Evolutionary conservation across 2,888 invertebrate genomes (phyloP), one percentile per base, ranked within the genome.

Genomic region (Sinotaia quadrata): DNA sequence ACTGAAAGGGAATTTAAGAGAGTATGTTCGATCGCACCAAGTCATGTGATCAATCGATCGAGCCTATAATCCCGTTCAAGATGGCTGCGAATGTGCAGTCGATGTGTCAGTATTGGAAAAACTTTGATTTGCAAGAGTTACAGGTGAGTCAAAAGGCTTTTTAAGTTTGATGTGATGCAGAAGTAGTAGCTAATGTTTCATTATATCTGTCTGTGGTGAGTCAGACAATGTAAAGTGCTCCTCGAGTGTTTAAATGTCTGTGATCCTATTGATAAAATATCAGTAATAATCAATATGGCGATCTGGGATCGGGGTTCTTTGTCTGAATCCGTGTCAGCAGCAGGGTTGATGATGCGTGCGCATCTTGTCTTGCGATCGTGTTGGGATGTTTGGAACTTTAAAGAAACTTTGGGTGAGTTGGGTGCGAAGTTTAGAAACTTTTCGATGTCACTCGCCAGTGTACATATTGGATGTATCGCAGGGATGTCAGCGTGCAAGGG

Each of bases 81-180:
- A 89, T 89, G 89, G 88, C 88, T 88, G 88, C 88, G 81, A 87
- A 86, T 84, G 82, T 88, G 85, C 88, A 88, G 88, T 86, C 88
- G 83, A 87, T 88, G 87, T 82, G 82, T 82, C 87, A 88, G 80
- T 88, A 86, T 84, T 89, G 89, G 88, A 88, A 87, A 86, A 85
- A 86, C 77, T 88, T 89, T 80, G 86, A 89, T 84, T 83, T 89
- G 77, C 85, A 84, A 78, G 86, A 87, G 78, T 78, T 89, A 77
- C 89, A 89, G 88, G 89, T 88, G 83, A 79, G 73, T 71, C 67
- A 41, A 27, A 57, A 59, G 44, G 29, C 15, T 10, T 33, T 66
- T 54, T 34, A 15, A 36, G 31, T 21, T 18, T 44, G 37, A 58
- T 57, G 33, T 36, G 10, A 33, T 36, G n/a, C 8, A 12, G 33